phyloP scores from a whole-genome alignment of 2,797 vertebrate genomes.

The Sebastes iracundus region DNA sequence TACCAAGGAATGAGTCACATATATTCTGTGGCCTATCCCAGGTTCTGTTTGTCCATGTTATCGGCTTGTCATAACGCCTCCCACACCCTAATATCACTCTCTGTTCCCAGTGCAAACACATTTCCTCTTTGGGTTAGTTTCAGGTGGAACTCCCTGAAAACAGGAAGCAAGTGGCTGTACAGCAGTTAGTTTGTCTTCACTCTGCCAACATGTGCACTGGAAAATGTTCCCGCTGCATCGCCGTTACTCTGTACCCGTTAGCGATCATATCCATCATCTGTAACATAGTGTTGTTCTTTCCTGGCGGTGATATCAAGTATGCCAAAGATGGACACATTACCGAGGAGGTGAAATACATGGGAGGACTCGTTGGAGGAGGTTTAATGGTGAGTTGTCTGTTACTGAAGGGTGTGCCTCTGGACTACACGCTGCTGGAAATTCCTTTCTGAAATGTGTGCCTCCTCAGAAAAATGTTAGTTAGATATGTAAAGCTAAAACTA shows the following conservation, averaged over 20 bases:
- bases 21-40: slow-evolving; percentile 32
- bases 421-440: background rate
- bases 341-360: slow-evolving; percentile 84
- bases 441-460: background rate
- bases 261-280: slow-evolving; percentile 79
- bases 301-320: slow-evolving; percentile 72
- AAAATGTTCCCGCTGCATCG: slow-evolving; percentile 80
- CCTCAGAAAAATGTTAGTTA: background rate
- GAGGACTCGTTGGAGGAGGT: slow-evolving; percentile 84
- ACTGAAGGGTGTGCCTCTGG: background rate
- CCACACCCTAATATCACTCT: slow-evolving; percentile 25
- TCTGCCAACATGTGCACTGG: slow-evolving; percentile 83
- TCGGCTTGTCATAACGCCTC: slow-evolving; percentile 34
- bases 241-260: slow-evolving; percentile 77
- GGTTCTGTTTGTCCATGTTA: slow-evolving; percentile 48
- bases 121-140: background rate
- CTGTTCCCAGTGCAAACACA: background rate
- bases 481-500: background rate
- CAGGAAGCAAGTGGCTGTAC: background rate
- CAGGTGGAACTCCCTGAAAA: background rate
- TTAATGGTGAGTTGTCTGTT: slow-evolving; percentile 74
- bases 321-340: slow-evolving; percentile 74
- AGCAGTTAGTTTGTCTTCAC: background rate
- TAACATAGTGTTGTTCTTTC: slow-evolving; percentile 86
- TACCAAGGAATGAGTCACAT: slow-evolving; percentile 42